A percentile compares a stretch with the other conserved stretches of the same genome.
Evolutionary conservation across 2,888 invertebrate species (phyloP).

Genomic region (Lycaena phlaeas): DNA sequence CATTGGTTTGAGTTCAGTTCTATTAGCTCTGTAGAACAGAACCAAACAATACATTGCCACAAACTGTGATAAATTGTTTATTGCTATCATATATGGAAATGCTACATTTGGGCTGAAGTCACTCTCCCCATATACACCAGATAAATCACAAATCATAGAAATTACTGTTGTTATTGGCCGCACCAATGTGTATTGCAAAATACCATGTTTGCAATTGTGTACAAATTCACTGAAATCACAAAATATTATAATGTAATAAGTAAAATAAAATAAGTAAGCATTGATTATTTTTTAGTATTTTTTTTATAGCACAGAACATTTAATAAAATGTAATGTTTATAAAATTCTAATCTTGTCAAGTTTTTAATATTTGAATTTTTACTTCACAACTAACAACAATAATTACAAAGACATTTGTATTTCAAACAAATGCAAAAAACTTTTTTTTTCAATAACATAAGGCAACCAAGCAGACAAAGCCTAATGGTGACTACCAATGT

Average conservation of each 20-base stretch:
- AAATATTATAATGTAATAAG: neutral
- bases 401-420: too few species aligned
- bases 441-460: too few species aligned
- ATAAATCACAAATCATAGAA: slow-evolving; percentile 89
- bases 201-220: slow-evolving; percentile 96
- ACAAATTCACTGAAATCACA: slow-evolving; percentile 83
- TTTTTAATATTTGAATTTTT: too few species aligned
- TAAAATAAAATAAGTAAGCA: too few species aligned
- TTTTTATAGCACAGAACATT: too few species aligned
- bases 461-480: too few species aligned
- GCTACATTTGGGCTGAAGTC: slow-evolving; percentile 88
- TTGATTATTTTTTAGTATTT: too few species aligned
- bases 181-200: slow-evolving; percentile 94
- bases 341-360: too few species aligned
- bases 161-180: slow-evolving; percentile 91
- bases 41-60: slow-evolving; percentile 97
- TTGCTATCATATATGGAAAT: slow-evolving; percentile 89
- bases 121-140: slow-evolving; percentile 92
- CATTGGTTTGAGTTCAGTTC: slow-evolving; percentile 90
- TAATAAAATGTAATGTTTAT: too few species aligned
- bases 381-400: too few species aligned
- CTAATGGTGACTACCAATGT: too few species aligned
- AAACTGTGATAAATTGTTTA: slow-evolving; percentile 95
- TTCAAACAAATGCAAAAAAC: too few species aligned
- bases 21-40: slow-evolving; percentile 92